Evolutionary conservation across 2,888 invertebrate genomes (phyloP), one percentile per base, ranked within the genome.

Genomic region (Athalia circularis): DNA sequence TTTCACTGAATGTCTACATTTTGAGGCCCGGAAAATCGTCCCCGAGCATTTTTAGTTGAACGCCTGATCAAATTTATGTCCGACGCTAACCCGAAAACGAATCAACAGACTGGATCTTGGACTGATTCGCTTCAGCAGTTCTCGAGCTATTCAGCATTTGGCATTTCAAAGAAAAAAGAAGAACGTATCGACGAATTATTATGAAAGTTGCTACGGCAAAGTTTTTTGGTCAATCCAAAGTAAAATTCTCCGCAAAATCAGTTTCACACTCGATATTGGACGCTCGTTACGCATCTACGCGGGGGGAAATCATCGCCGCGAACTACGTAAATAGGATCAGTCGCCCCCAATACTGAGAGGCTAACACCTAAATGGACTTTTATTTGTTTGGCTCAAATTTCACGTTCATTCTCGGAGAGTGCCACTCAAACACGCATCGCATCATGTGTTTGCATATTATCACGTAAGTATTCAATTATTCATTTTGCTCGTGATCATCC

Each of bases 321-420:
- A 52, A 75, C 75, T 75, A 29, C 43, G 75, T 62, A 75, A 75
- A 75, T 75, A 75, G 62, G 62, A 75, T 75, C 75, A 75, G 75
- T 75, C 75, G 62, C 75, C 75, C 75, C 64, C 50, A 43, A 47
- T 47, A 57, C 15, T 29, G 7, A 13, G 75, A 52, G 75, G 75
- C 75, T 75, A 62, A 75, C 45, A 50, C 75, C 62, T 62, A 75
- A 75, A 75, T 75, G 75, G 75, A 75, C 75, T 61, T 75, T 75
- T 62, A 75, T 75, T 75, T 75, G 75, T 64, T 75, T 75, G 75
- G 75, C 62, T 75, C 75, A 75, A 75, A 62, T 75, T 47, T 61
- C 64, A n/a, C 29, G 13, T 52, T 62, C 62, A 75, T 75, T 62
- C 75, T 62, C 75, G 50, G 29, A 11, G 29, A n/a, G 75, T 61